phyloP scores from a whole-genome alignment of 2,888 invertebrate genomes.

The Meliscaeva auricollis region DNA sequence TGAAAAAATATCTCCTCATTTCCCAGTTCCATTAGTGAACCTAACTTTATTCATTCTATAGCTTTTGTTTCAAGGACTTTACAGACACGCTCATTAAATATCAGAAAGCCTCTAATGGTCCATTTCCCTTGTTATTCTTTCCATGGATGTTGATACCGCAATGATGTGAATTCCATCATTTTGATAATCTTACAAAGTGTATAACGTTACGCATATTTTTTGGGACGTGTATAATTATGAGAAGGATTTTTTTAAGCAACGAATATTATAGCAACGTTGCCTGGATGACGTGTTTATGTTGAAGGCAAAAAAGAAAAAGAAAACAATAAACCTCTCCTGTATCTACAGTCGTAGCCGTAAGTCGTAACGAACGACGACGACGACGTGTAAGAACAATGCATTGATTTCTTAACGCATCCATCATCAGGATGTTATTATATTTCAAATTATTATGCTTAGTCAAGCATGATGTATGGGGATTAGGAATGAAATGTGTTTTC shows the following conservation, averaged over 20 bases:
- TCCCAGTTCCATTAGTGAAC: conserved; percentile 32
- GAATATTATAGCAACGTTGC: background rate
- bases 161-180: conserved; percentile 1
- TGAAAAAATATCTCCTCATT: conserved; percentile 43
- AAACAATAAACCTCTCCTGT: background rate
- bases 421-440: conserved; percentile 70
- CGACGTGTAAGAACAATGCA: conserved; percentile 57
- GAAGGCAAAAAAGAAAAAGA: background rate
- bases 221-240: conserved; percentile 10
- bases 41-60: conserved; percentile 31
- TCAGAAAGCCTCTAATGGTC: conserved; percentile 19
- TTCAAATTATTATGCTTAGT: conserved; percentile 71
- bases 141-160: background rate
- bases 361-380: background rate
- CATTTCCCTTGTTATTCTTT: conserved; percentile 15
- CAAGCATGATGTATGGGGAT: conserved; percentile 66
- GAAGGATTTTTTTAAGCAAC: background rate
- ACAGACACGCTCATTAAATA: conserved; percentile 58
- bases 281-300: conserved; percentile 9
- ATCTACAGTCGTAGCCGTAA: background rate
- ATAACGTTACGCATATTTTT: conserved; percentile 11
- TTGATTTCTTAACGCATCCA: conserved; percentile 68
- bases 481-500: conserved; percentile 65
- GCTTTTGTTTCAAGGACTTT: conserved; percentile 48
- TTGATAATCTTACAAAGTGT: conserved; percentile 1